Base-by-base conservation (phyloP, 1,140 invertebrate genomes). In the Diachasma alloeum region DNA sequence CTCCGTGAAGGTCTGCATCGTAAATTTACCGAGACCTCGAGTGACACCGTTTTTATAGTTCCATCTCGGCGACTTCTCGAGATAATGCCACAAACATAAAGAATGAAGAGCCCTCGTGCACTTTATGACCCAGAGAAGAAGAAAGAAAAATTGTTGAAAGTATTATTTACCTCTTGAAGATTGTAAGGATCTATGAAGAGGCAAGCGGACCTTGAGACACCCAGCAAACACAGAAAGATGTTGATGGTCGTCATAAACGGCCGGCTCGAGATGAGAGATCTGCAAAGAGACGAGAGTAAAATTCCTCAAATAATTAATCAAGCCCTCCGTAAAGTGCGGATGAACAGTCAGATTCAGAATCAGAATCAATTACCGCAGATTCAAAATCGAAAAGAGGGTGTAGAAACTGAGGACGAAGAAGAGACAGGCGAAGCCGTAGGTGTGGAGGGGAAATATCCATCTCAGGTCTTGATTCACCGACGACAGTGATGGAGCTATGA, bases 171-270 rank as follows among this genome's bases (percentile, higher is more conserved):
- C 85, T 91, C 87, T 83, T 90, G 91, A 13, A 92, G 86, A 82
- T 91, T 90, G 83, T 93, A 93, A 46, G 92, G 91, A 83, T 93
- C 92, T 82, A 93, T 91, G 80, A 92, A 92, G 69, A 93, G 89
- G 39, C 88, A 91, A 39, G 85, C 82, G 17, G 90, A 89, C 81
- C 92, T 88, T 26, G 91, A 91, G 69, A 87, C 83, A 39, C 92
- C 91, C 37, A 93, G 86, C n/a, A 92, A 82, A 80, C 92, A 92
- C 8, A 93, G 86, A 83, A 93, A 92, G 74, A 91, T 89, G 82
- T 93, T 93, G 84, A 93, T 93, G 37, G 92, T 92, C 71, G 91
- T 90, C 91, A 93, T 92, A 79, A 91, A 92, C 56, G 92, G 92
- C 71, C 91, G 86, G 74, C 85, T 91, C 24, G 91, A 90, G 63